A percentile compares a stretch with the other conserved stretches of the same genome.
phyloP scores from a whole-genome alignment of 2,888 invertebrate genomes.

The Aphodius granarius region DNA sequence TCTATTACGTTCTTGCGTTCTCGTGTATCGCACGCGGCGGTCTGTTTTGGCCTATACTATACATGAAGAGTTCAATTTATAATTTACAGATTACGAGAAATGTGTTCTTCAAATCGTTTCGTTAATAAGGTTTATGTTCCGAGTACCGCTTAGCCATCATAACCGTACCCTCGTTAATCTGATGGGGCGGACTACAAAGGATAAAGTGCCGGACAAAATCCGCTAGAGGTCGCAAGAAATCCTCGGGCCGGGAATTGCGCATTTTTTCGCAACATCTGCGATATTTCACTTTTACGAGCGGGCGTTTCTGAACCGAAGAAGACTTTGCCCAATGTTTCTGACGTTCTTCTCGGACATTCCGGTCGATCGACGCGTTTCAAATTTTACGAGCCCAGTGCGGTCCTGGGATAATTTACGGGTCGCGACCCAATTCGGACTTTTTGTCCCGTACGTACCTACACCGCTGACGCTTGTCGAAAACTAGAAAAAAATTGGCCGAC shows the following conservation, averaged over 20 bases:
- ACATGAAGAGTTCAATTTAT: too few species aligned
- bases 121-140: too few species aligned
- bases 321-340: neutral
- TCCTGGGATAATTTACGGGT: neutral
- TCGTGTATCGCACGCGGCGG: too few species aligned
- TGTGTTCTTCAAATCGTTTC: too few species aligned
- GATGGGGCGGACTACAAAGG: neutral
- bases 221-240: neutral
- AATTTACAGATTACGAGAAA: too few species aligned
- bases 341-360: neutral
- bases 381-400: neutral
- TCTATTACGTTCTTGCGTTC: too few species aligned
- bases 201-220: neutral
- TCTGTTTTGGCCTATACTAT: too few species aligned
- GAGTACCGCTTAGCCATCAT: neutral
- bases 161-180: neutral
- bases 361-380: neutral
- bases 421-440: neutral
- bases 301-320: neutral
- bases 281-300: neutral
- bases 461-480: neutral
- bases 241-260: neutral
- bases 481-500: neutral
- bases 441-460: neutral
- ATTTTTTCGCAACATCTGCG: neutral